Percentiles rank a stretch among this genome's conserved stretches.
Evolutionary conservation across 2,113 vertebrate genomes (phyloP).

Genomic region (Melanocharis versteri): DNA sequence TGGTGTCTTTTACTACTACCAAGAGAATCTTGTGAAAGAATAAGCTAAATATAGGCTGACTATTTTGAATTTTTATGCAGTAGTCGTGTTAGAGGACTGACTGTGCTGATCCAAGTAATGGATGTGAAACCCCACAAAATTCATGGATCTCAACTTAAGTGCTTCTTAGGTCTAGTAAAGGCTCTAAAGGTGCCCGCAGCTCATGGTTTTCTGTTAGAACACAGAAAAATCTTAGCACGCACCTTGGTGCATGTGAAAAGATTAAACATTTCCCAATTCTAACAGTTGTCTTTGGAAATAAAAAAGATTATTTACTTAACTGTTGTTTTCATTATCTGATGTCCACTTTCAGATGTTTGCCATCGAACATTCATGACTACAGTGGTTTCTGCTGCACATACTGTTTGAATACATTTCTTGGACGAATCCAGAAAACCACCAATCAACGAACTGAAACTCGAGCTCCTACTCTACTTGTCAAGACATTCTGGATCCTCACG

Average conservation of each 20-base stretch:
- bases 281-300: background rate
- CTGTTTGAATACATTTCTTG: conserved; percentile 57
- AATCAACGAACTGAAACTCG: conserved; percentile 35
- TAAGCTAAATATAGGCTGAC: background rate
- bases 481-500: conserved; percentile 37
- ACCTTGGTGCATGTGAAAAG: background rate
- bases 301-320: background rate
- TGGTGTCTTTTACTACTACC: background rate
- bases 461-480: conserved; percentile 26
- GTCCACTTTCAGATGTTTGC: background rate
- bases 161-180: background rate
- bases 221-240: background rate
- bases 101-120: accelerated
- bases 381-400: background rate
- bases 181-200: background rate
- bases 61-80: background rate
- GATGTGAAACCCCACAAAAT: background rate
- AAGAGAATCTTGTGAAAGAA: background rate
- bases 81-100: background rate
- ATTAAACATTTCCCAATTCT: background rate
- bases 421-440: background rate
- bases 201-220: background rate
- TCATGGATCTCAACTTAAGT: background rate
- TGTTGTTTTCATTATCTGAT: background rate
- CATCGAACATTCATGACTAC: background rate